Evolutionary conservation across 1,140 invertebrate species (phyloP), one percentile per base, ranked within the genome.

Genomic region (Helicorthomorpha holstii): DNA sequence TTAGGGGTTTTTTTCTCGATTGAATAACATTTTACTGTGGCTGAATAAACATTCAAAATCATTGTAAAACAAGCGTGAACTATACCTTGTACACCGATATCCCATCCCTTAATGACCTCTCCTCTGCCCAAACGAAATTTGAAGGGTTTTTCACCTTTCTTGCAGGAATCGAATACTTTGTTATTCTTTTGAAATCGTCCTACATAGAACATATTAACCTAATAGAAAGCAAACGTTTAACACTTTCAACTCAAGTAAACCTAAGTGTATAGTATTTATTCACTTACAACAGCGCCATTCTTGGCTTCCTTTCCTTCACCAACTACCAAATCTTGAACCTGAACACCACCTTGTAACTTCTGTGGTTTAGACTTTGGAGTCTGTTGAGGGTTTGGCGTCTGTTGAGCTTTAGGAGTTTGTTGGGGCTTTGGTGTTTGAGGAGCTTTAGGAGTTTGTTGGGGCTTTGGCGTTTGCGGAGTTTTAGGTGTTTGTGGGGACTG

Each of bases 51-150:
- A 51, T n/a, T 2, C 12, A 21, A 50, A 23, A 3, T 12, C 55
- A 49, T 25, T 29, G n/a, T 19, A 53, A 38, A 1, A 22, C 27
- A n/a, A 4, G 21, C 7, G 16, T 51, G 21, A 25, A 14, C 1
- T 87, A 91, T 90, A 56, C 88, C 89, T 56, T 65, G 63, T 4
- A 95, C 68, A 27, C 87, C 92, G 49, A 83, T 63, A 63, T 95
- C 90, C 90, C 88, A 94, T 25, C 86, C 92, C 60, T 81, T 81
- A 57, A 95, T 92, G 0, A 94, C 89, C 68, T 92, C 85, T 46
- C 80, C 80, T 43, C 73, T 73, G 0, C 89, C 90, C 14, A 95
- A 65, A 21, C 75, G 72, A 68, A 94, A 94, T 66, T 82, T 83
- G 62, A 93, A 91, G 0, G 84, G 85, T 26, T 77, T 74, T 12